Percentiles rank a stretch among this genome's conserved stretches.
These are phyloP conservation scores for Sclerodermus sp. DNA, from an alignment of 2,888 invertebrate genomes.

Conservation along the genomic window DNA sequence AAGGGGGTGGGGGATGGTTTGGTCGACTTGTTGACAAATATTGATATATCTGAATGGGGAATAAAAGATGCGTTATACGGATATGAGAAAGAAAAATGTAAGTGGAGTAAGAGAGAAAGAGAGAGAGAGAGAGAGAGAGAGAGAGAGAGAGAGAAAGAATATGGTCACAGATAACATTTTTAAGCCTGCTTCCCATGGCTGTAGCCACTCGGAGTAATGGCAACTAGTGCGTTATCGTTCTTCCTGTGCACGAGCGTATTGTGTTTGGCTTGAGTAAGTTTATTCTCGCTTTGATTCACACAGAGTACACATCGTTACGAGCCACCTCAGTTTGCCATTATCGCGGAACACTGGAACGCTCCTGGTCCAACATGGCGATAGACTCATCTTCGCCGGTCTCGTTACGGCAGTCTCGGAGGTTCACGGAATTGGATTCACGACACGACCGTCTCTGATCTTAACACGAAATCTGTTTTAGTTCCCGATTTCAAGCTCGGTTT, in stretches of 20 bases:
- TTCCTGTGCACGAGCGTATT: not conserved
- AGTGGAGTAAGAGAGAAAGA: not conserved
- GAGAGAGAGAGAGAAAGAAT: not conserved
- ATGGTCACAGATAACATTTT: too few species aligned
- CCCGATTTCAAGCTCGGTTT: not conserved
- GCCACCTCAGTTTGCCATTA: not conserved
- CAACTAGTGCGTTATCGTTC: too few species aligned
- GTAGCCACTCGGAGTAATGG: too few species aligned
- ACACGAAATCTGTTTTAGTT: conserved; percentile 1
- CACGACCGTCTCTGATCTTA: not conserved
- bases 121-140: not conserved
- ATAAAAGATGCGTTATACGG: too few species aligned
- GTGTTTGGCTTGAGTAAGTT: not conserved
- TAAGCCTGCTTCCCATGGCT: too few species aligned
- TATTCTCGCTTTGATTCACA: not conserved
- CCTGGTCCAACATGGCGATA: not conserved
- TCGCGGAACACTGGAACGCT: not conserved
- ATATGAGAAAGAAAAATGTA: too few species aligned
- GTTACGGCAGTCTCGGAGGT: not conserved
- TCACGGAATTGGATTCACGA: not conserved
- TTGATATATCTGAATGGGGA: too few species aligned
- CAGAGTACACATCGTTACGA: not conserved
- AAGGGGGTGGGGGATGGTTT: too few species aligned
- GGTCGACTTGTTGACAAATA: too few species aligned
- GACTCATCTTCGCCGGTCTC: not conserved